Evolutionary conservation across 2,797 vertebrate species (phyloP), one percentile per base, ranked within the genome.

Genomic region (Gouania willdenowi): DNA sequence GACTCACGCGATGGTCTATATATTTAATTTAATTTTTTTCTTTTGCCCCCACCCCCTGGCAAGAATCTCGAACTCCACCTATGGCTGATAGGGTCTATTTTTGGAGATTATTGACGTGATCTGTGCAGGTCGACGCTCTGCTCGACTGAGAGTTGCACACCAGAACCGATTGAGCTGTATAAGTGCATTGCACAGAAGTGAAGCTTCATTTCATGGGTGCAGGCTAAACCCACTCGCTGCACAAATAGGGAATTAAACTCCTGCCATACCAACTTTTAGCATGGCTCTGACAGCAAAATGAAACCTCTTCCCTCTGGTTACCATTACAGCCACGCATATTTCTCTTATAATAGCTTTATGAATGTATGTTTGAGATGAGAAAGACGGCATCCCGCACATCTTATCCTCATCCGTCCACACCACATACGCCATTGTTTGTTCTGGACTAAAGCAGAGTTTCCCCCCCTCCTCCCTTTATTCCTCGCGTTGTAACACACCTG

Each of bases 191-290:
- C 62, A 53, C 54, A 59, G 65, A 51, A 50, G 26, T 39, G 65
- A 63, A 51, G 48, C 78, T 77, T 40, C 70, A 72, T 83, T 87
- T 84, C 75, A 84, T 63, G 56, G 71, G 39, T 32, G 33, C 75
- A 78, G 75, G 77, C 46, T 62, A 50, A 63, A 50, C 40, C 20
- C 12, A 9, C 37, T 61, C 59, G 41, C 47, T 48, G 70, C 61
- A 80, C 56, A 71, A 68, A 71, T 71, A 41, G 30, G 51, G 58
- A 70, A 71, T 73, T 69, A 68, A 56, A 48, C 66, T 46, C 54
- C 66, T 41, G 41, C 68, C 42, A 49, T 68, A 68, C 69, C 53
- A 54, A 56, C 53, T 64, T 51, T 66, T 52, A 43, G 51, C 28
- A 40, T 46, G 63, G 62, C 44, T 73, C 69, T 71, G 56, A 43